These are phyloP conservation scores for Climacteris rufus DNA, from an alignment of 2,113 vertebrate genomes.

Conservation along the genomic window DNA sequence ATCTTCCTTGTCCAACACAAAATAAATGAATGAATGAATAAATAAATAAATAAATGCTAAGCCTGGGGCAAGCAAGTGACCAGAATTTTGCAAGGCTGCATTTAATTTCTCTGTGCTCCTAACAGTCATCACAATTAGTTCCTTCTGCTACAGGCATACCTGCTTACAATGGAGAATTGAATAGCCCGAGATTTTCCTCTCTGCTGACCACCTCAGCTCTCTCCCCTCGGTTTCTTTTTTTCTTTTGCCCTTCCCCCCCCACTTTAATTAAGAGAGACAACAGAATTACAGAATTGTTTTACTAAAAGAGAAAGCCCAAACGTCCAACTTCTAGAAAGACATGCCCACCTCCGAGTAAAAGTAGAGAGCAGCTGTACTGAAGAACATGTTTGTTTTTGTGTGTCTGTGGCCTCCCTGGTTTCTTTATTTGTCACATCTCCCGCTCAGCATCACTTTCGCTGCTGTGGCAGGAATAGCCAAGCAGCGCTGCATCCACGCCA, in stretches of 20 bases:
- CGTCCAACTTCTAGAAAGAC: not conserved
- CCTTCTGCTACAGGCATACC: constrained; percentile 34
- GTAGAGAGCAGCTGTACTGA: not conserved
- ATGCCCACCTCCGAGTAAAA: not conserved
- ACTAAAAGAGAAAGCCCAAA: not conserved
- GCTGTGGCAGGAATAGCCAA: not conserved
- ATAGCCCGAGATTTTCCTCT: constrained; percentile 1
- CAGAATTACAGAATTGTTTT: not conserved
- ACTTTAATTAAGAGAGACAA: not conserved
- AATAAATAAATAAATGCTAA: not conserved
- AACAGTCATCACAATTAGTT: constrained; percentile 25
- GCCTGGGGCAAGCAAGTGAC: not conserved
- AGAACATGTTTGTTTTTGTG: not conserved
- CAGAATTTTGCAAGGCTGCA: constrained; percentile 22
- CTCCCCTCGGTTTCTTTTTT: not conserved
- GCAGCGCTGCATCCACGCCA: not conserved
- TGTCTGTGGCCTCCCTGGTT: not conserved
- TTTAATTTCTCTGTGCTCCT: constrained; percentile 27
- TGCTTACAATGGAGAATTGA: constrained; percentile 36
- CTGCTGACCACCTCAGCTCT: not conserved
- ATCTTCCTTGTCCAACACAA: not conserved
- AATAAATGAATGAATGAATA: not conserved
- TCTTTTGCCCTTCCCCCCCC: rapidly evolving
- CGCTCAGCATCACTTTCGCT: not conserved
- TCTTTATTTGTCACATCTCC: not conserved